These are phyloP conservation scores for Ophioderma brevispina DNA, from an alignment of 35 echinoderm and acorn worm genomes.

Conservation along the genomic window DNA sequence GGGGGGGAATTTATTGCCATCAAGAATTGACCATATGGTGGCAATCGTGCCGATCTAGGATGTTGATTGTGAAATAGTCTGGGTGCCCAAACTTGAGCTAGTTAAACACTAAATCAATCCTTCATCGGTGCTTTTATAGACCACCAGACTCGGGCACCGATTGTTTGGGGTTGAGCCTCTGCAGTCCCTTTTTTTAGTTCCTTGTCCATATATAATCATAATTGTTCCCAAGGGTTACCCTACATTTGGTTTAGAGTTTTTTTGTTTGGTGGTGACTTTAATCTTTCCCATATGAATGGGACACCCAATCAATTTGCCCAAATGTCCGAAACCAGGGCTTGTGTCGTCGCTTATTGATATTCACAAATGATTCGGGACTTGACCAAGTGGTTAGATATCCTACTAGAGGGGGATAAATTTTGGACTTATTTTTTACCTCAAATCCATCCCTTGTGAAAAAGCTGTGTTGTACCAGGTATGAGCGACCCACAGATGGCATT, in stretches of 20 bases:
- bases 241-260: conserved; percentile 12
- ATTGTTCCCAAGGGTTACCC: neutral
- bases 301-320: neutral
- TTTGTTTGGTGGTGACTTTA: conserved; percentile 29
- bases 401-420: conserved; percentile 6
- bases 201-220: neutral
- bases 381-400: conserved; percentile 19
- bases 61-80: neutral
- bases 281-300: conserved; percentile 31
- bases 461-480: neutral
- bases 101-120: neutral
- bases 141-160: neutral
- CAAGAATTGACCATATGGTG: neutral
- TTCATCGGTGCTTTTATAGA: neutral
- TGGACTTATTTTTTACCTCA: conserved; percentile 16
- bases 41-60: neutral
- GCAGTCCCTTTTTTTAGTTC: neutral
- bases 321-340: neutral
- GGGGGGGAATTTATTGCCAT: conserved; percentile 3
- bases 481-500: conserved; percentile 25
- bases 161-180: no score
- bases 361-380: neutral
- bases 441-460: conserved; percentile 17
- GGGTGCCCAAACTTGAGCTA: neutral
- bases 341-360: neutral